Base-by-base conservation (phyloP, 1,140 invertebrate genomes). In the Camponotus floridanus region DNA sequence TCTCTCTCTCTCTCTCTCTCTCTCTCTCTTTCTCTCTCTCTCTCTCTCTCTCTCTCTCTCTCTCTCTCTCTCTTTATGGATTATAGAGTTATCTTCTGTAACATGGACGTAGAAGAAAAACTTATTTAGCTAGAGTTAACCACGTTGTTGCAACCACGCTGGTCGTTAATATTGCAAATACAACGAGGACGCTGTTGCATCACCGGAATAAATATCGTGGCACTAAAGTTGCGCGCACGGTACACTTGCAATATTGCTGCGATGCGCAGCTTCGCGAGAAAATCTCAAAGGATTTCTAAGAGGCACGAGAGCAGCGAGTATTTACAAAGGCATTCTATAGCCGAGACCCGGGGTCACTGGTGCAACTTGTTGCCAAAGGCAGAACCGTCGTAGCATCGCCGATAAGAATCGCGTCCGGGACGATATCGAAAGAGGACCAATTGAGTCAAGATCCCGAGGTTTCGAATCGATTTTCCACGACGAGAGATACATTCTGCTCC, bases 271-370 rank as follows among this genome's bases (percentile, higher is more conserved):
- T 51, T 51, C 48, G 48, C 26, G 33, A 71, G 78, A 81, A 81
- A 81, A 81, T 81, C 79, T 81, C 67, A 81, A 81, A 81, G 79
- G 79, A 81, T 62, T 81, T 81, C 79, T 71, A 71, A 59, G 79
- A 81, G 79, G 79, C 65, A 71, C 79, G 33, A 26, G 61, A 76
- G 67, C 67, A 59, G 51, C 79, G 67, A 81, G 67, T 81, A 81
- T 81, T 81, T 81, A 81, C 79, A 73, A 71, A 81, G 51, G 67
- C 39, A 73, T 81, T 81, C 79, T 81, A 81, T 81, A 81, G 79
- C 36, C 26, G 78, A 45, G 45, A 70, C 78, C 26, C 48, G 48
- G 65, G 78, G 65, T 81, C 78, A 79, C 76, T 79, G 79, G 67
- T 61, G 51, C 79, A 81, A 81, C 79, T 81, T 81, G 79, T 81